Base-by-base conservation (phyloP, 2,113 vertebrate species). In the Suricata suricatta region DNA sequence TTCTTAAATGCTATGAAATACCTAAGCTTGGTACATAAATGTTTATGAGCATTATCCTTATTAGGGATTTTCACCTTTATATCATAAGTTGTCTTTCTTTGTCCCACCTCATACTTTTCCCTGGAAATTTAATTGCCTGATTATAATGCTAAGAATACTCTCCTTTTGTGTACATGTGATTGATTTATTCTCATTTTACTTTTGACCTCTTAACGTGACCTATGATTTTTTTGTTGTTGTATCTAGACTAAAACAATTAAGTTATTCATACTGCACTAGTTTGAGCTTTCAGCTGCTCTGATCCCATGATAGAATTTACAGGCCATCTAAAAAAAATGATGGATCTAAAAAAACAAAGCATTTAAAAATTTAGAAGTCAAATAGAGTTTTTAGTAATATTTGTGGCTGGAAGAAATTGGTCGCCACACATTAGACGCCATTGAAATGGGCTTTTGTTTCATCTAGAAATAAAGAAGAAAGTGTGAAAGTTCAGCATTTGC, bases 171-270 rank as follows among this genome's bases (percentile, higher is more conserved):
- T 74, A 7, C 13, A 6, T 88, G 17, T 85, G 41, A 57, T 50
- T 98, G 88, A 66, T 74, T 92, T 87, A 60, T 83, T 31, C 86
- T 74, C 93, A 23, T 63, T 95, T 91, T 92, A 38, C 60, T 69
- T 93, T 91, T 90, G 89, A 76, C 41, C 33, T 81, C 88, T 85
- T 88, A 35, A 81, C 23, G 31, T 33, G n/a, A 54, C 44, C 44
- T 35, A 10, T 66, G 50, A 68, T 57, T 38, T 79, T 91, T 82
- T 66, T 47, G 27, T 15, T 84, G 27, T 90, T 87, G 15, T 54
- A 38, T 44, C 21, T 91, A 77, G 44, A 76, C 14, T 71, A 25
- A 93, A 86, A 41, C n/a, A 88, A 54, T 80, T 69, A 60, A 71
- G 25, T 80, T 80, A 95, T 66, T 89, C 33, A 47, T 31, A 47